These are phyloP conservation scores for Nyleta sp. DNA, from an alignment of 2,888 invertebrate species.

Conservation along the genomic window DNA sequence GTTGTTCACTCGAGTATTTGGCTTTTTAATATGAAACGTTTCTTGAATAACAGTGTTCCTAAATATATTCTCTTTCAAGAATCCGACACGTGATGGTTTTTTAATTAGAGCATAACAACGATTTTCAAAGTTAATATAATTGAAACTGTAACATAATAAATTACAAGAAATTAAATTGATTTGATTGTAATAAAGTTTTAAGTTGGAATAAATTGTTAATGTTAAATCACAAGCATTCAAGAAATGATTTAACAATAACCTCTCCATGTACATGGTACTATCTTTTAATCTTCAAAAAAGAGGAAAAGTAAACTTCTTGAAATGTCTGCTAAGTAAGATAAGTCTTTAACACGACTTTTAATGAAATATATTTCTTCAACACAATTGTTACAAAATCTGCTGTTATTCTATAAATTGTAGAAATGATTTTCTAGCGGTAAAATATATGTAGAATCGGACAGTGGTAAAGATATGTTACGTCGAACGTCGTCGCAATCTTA, in stretches of 20 bases:
- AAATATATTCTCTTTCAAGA: too few relatives aligned
- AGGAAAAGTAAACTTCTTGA: constrained; percentile 24
- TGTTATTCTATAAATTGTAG: constrained; percentile 49
- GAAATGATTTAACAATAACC: constrained; percentile 6
- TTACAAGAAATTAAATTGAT: too few relatives aligned
- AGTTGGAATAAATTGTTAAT: background rate
- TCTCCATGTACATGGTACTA: background rate
- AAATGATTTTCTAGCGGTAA: constrained; percentile 52
- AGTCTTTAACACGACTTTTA: constrained; percentile 35
- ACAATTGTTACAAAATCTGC: constrained; percentile 53
- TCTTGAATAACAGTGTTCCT: constrained; percentile 2
- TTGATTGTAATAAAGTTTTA: too few relatives aligned
- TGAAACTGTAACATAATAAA: too few relatives aligned
- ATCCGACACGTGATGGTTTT: too few relatives aligned
- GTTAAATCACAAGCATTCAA: background rate
- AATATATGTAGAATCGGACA: constrained; percentile 39
- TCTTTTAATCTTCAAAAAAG: constrained; percentile 28
- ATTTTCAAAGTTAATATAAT: too few relatives aligned
- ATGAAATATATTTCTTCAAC: constrained; percentile 59
- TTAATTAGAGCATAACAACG: too few relatives aligned
- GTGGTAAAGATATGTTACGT: constrained; percentile 44
- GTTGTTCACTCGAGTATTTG: constrained; percentile 15
- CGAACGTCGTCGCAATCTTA: constrained; percentile 26
- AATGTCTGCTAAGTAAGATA: constrained; percentile 35
- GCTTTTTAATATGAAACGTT: constrained; percentile 20